Evolutionary conservation across 1,140 invertebrate species (phyloP), one percentile per base, ranked within the genome.

Genomic region (Hyphantria cunea): DNA sequence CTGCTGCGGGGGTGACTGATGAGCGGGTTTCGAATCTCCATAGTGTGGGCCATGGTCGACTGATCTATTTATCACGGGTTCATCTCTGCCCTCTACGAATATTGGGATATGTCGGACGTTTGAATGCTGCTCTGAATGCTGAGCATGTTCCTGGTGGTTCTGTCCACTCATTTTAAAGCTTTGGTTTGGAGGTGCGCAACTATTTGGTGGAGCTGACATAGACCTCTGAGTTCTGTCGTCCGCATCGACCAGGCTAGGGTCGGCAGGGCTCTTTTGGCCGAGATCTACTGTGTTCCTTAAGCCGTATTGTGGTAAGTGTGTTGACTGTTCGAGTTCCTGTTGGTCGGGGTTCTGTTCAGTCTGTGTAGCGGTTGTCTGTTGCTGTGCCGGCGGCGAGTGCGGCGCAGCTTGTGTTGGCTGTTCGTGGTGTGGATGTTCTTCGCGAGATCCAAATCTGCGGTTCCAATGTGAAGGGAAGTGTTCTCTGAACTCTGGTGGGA

Each of bases 21-120:
- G 83, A 5, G 76, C 50, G 8, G 72, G 87, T 54, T 86, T 85
- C 0, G 84, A 39, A 5, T 89, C 83, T 64, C 86, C 80, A 77
- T 86, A 85, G 75, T 90, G 74, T 17, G 84, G 71, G 17, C 76
- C 77, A 58, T 80, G 77, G 31, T 91, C 86, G 0, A 78, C 76
- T 14, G 92, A 90, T 54, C 92, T 94, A 45, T 95, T 93, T 14
- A 95, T 91, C 2, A 96, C 93, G 0, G 95, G 95, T 68, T 95
- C 93, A 70, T 96, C 95, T 37, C 96, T 89, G 14, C 96, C 96
- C 85, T 97, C 96, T 0, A 97, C 95, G 68, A 96, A 96, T 41
- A 97, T 97, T 2, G 96, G 96, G 82, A 98, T 97, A 76, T 96
- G 95, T 68, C 96, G 92, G 11, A 97, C 94, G 44, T 88, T 88